phyloP scores from a whole-genome alignment of 2,113 vertebrate genomes.

The Passer domesticus region DNA sequence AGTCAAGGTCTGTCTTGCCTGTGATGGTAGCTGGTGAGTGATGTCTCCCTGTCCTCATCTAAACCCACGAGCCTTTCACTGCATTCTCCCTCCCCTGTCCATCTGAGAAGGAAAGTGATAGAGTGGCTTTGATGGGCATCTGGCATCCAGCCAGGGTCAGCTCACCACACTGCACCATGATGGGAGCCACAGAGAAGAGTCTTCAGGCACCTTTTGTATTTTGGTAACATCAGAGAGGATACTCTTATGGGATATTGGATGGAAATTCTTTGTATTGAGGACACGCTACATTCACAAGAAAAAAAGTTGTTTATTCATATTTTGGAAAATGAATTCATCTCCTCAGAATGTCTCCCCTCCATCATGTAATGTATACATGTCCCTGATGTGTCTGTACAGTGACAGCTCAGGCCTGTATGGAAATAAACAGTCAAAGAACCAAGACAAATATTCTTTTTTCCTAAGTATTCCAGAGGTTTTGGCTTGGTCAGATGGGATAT shows the following conservation, averaged over 20 bases:
- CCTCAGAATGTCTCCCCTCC: background rate
- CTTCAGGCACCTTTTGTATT: background rate
- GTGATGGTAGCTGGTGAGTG: background rate
- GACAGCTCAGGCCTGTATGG: background rate
- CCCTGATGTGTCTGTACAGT: background rate
- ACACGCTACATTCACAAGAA: background rate
- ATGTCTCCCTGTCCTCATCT: background rate
- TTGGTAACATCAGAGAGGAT: background rate
- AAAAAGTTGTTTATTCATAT: background rate
- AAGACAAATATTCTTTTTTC: background rate
- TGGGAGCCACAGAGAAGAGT: background rate
- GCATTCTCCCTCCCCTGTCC: background rate
- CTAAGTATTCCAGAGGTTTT: background rate
- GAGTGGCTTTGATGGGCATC: background rate
- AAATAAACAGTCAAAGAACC: background rate
- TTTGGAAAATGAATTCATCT: background rate
- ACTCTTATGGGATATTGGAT: background rate
- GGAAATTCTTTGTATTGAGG: background rate
- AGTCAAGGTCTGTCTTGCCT: background rate
- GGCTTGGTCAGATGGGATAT: background rate
- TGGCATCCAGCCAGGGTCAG: background rate
- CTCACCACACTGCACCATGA: too few species aligned
- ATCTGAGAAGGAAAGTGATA: background rate
- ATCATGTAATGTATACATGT: fast-evolving
- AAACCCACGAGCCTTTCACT: background rate